Evolutionary conservation across 2,113 vertebrate species (phyloP).

Genomic region (Lepus europaeus): DNA sequence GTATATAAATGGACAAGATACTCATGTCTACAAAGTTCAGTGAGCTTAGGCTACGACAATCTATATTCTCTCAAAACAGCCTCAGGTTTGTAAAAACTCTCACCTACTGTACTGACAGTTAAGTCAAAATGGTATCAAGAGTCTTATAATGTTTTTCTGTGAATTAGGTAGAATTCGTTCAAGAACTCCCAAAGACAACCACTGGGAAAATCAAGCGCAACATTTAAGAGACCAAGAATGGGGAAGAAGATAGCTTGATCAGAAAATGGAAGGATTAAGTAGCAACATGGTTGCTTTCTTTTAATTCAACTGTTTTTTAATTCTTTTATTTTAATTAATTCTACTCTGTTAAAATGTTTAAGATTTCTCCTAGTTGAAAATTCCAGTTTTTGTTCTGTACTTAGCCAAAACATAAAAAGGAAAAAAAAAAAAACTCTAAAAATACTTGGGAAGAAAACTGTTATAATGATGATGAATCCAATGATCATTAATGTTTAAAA

Average conservation of each 20-base stretch:
- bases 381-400: not conserved
- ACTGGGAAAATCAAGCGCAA: slow-evolving; percentile 89
- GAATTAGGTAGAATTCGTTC: slow-evolving; percentile 89
- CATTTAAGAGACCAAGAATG: slow-evolving; percentile 87
- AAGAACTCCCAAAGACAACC: slow-evolving; percentile 89
- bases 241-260: slow-evolving; percentile 61
- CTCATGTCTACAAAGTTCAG: not conserved
- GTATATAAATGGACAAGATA: not conserved
- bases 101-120: not conserved
- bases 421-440: slow-evolving; percentile 34
- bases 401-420: not conserved
- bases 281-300: not conserved
- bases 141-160: slow-evolving; percentile 53
- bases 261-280: not conserved
- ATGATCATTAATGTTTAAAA: slow-evolving; percentile 33
- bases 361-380: slow-evolving; percentile 23
- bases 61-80: not conserved
- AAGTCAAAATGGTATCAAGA: slow-evolving; percentile 12
- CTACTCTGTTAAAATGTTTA: slow-evolving; percentile 20
- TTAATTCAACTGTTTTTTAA: not conserved
- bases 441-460: slow-evolving; percentile 41
- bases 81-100: not conserved
- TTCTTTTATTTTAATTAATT: no score
- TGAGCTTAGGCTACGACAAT: not conserved
- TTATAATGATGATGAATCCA: slow-evolving; percentile 18